Conservation (phyloP, 2,888 invertebrate species). For the Subacronicta megacephala region DNA sequence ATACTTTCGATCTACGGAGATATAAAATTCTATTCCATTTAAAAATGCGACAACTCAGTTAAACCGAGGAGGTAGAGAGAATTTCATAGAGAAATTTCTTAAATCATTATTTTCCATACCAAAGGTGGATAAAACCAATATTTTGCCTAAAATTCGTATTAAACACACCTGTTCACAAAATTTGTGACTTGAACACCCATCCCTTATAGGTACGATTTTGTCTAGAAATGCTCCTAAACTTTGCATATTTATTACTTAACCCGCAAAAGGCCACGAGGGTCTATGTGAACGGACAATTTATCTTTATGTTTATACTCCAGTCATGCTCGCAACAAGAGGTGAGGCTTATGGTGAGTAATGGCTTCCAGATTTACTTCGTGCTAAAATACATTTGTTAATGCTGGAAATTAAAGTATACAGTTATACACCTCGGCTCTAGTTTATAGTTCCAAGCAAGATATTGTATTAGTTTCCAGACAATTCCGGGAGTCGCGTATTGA, state of each 20-base stretch:
- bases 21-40: slow-evolving; percentile 34
- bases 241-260: slow-evolving; percentile 84
- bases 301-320: slow-evolving; percentile 62
- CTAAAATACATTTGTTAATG: slow-evolving; percentile 59
- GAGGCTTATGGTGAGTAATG: slow-evolving; percentile 66
- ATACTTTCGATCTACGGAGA: slow-evolving; percentile 29
- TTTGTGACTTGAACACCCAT: slow-evolving; percentile 74
- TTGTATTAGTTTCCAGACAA: slow-evolving; percentile 48
- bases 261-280: slow-evolving; percentile 63
- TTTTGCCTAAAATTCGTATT: slow-evolving; percentile 80
- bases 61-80: slow-evolving; percentile 38
- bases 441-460: slow-evolving; percentile 44
- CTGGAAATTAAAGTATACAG: slow-evolving; percentile 59
- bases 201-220: slow-evolving; percentile 79
- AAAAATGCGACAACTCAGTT: slow-evolving; percentile 18
- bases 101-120: slow-evolving; percentile 53
- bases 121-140: slow-evolving; percentile 65
- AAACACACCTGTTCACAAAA: slow-evolving; percentile 77
- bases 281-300: slow-evolving; percentile 64
- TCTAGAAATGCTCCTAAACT: slow-evolving; percentile 80
- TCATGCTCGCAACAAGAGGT: slow-evolving; percentile 63
- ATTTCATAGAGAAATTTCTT: slow-evolving; percentile 41
- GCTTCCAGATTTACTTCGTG: slow-evolving; percentile 60
- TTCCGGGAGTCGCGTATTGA: slow-evolving; percentile 24
- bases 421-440: slow-evolving; percentile 47